Percentiles rank a stretch among this genome's conserved stretches.
phyloP scores from a whole-genome alignment of 2,888 invertebrate genomes.

The Euproctis similis region DNA sequence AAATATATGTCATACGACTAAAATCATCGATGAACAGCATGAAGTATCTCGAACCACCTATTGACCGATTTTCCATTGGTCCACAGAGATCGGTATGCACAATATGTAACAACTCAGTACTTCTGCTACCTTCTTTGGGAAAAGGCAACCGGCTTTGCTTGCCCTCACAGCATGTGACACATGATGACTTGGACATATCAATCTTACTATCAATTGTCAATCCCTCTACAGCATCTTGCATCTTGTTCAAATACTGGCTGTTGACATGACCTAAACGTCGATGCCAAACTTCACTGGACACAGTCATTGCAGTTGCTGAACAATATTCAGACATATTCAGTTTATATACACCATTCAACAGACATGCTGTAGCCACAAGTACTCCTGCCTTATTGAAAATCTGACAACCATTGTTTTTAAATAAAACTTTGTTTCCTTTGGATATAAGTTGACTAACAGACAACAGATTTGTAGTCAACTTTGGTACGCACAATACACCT shows the following conservation, averaged over 20 bases:
- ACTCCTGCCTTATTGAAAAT: background rate
- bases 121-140: background rate
- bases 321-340: background rate
- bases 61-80: background rate
- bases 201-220: background rate
- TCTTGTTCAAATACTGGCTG: background rate
- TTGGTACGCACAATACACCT: background rate
- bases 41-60: background rate
- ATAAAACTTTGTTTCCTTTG: background rate
- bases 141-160: conserved; percentile 2
- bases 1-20: background rate
- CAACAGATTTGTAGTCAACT: background rate
- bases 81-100: background rate
- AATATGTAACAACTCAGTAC: background rate
- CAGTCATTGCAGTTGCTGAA: background rate
- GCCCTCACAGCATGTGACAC: background rate
- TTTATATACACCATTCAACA: background rate
- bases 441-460: background rate
- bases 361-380: background rate
- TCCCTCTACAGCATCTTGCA: background rate
- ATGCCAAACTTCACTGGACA: background rate
- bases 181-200: background rate
- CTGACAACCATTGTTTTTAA: background rate
- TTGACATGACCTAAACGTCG: background rate
- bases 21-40: background rate